Evolutionary conservation across 2,888 invertebrate species (phyloP).

Genomic region (Macrophya annulata): DNA sequence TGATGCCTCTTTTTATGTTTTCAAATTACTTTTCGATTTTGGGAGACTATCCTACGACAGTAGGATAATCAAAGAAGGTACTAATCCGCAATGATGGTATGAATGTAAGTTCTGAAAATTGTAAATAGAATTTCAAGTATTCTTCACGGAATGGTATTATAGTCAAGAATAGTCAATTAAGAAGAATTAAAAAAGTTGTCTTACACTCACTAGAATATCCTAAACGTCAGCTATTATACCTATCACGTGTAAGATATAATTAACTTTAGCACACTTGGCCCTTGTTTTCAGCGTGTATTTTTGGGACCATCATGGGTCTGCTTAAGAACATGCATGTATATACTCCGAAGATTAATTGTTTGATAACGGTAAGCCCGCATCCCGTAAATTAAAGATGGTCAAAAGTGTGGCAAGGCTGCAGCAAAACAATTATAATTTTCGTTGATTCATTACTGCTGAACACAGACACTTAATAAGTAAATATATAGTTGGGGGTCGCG

Average conservation of each 20-base stretch:
- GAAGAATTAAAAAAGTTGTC: background rate
- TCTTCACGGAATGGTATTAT: no score
- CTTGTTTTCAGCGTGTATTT: background rate
- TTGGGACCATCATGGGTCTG: background rate
- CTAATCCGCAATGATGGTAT: no score
- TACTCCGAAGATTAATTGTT: background rate
- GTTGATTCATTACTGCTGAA: background rate
- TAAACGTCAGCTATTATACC: background rate
- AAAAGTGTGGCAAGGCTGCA: background rate
- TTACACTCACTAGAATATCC: background rate
- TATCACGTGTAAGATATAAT: no score
- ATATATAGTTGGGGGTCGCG: background rate
- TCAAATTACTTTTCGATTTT: no score
- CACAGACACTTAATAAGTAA: background rate
- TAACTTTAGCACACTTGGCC: background rate
- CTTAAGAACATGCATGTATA: background rate
- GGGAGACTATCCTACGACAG: background rate
- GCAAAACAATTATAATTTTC: background rate
- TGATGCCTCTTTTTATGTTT: no score
- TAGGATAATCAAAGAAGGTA: no score
- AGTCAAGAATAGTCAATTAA: no score
- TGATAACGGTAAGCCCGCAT: slow-evolving; percentile 26
- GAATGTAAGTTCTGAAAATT: no score
- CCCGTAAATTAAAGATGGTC: background rate
- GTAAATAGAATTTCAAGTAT: no score